Evolutionary conservation across 2,797 vertebrate genomes (phyloP), one percentile per base, ranked within the genome.

Genomic region (Sebastes melanostomus): DNA sequence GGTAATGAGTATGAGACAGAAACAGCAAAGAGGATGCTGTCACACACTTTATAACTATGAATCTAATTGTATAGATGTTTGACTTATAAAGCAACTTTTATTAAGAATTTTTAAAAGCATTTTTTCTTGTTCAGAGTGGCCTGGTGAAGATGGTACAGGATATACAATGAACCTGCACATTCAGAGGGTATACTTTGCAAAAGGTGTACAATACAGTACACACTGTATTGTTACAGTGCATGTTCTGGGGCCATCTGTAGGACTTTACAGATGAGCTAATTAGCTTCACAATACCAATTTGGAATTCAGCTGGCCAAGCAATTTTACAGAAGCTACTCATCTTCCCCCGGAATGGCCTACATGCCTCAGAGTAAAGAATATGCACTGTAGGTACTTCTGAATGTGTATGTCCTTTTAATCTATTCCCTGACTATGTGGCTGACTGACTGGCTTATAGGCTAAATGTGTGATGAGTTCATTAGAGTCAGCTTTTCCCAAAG

Each of bases 401-500:
- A 76, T 56, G 75, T 72, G 62, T 32, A 22, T 32, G 8, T 78
- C 72, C 78, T 82, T 82, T 50, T 22, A 67, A 82, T 89, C 70
- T 65, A 14, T 72, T 72, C 46, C 52, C 7, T 38, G 61, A 78
- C 52, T 78, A 8, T 60, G 13, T 58, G 38, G 58, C 66, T 72
- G 65, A 66, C 55, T 72, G 72, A 74, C 70, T 59, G 56, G 73
- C 69, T 75, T 73, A 74, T 58, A 75, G 73, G 71, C 80, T 74
- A 80, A 86, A 85, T 87, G 87, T 91, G 88, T 88, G 81, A 88
- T 90, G 86, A 84, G 77, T 92, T 92, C 80, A 87, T 90, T 87
- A 84, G 79, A 90, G 73, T 81, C 78, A 36, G 71, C 83, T 74
- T 66, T 85, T 88, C 75, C 85, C 58, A 82, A 84, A 89, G 85